These are phyloP conservation scores for Tachina grossa DNA, from an alignment of 2,888 invertebrate genomes.

Conservation along the genomic window DNA sequence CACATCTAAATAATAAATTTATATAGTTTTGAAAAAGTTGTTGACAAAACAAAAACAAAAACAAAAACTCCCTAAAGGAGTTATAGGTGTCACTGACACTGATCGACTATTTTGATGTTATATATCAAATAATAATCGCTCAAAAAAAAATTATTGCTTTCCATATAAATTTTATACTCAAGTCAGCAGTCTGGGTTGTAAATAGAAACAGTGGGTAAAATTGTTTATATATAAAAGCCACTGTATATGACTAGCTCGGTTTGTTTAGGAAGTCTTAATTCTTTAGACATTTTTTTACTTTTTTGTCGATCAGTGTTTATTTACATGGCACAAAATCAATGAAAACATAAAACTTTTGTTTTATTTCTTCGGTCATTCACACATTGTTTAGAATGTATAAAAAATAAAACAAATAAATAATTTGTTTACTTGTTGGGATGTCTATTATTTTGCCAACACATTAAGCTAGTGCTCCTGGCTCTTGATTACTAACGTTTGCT, in stretches of 20 bases:
- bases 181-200: too few relatives aligned
- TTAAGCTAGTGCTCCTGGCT: conserved; percentile 14
- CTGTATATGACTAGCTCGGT: too few relatives aligned
- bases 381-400: conserved; percentile 15
- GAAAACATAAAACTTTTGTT: conserved; percentile 37
- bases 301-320: conserved; percentile 7
- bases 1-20: conserved; percentile 68
- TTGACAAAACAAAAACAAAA: background rate
- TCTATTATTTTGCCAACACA: conserved; percentile 40
- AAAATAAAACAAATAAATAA: conserved; percentile 23
- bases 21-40: conserved; percentile 57
- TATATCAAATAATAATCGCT: too few relatives aligned
- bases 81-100: conserved; percentile 49
- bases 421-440: conserved; percentile 44
- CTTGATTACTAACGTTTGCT: background rate
- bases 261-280: too few relatives aligned
- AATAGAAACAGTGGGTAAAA: too few relatives aligned
- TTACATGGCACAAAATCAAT: conserved; percentile 62
- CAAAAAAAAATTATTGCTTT: too few relatives aligned
- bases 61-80: conserved; percentile 58
- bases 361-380: conserved; percentile 33
- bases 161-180: too few relatives aligned
- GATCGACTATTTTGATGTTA: background rate
- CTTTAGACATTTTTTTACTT: too few relatives aligned
- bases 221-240: too few relatives aligned